These are phyloP conservation scores for Idaea straminata DNA, from an alignment of 2,888 invertebrate species.

Conservation along the genomic window DNA sequence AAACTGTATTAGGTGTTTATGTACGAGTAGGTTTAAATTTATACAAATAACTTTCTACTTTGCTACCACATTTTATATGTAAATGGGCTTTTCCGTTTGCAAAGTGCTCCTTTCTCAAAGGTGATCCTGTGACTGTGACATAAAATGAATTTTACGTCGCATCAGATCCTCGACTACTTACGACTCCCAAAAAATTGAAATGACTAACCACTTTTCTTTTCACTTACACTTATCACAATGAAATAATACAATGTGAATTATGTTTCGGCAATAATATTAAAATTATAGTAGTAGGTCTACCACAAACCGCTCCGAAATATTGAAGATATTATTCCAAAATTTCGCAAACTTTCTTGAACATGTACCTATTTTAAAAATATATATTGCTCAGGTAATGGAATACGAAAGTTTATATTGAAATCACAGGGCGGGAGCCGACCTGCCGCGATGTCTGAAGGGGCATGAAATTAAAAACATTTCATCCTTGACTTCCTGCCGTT, in stretches of 20 bases:
- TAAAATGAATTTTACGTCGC: constrained; percentile 56
- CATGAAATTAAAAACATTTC: constrained; percentile 22
- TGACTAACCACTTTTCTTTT: constrained; percentile 5
- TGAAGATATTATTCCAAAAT: not conserved
- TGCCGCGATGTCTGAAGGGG: constrained; percentile 15
- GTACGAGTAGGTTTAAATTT: constrained; percentile 20
- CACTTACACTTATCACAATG: not conserved
- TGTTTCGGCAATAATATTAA: not conserved
- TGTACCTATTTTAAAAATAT: constrained; percentile 5
- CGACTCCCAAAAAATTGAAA: constrained; percentile 30
- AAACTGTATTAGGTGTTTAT: constrained; percentile 23
- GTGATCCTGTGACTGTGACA: constrained; percentile 54
- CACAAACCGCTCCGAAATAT: not conserved
- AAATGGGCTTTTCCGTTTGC: constrained; percentile 59
- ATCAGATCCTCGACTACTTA: constrained; percentile 35
- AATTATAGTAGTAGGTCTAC: constrained; percentile 3
- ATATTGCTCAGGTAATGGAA: constrained; percentile 10
- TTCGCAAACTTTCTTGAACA: constrained; percentile 2
- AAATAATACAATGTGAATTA: not conserved
- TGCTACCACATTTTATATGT: constrained; percentile 55
- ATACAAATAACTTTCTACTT: constrained; percentile 25
- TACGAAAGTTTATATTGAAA: constrained; percentile 16
- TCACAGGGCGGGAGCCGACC: constrained; percentile 15
- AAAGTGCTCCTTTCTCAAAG: constrained; percentile 58
- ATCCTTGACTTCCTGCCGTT: not conserved